These are phyloP conservation scores for Guaruba guarouba DNA, from an alignment of 2,113 vertebrate species.

Conservation along the genomic window DNA sequence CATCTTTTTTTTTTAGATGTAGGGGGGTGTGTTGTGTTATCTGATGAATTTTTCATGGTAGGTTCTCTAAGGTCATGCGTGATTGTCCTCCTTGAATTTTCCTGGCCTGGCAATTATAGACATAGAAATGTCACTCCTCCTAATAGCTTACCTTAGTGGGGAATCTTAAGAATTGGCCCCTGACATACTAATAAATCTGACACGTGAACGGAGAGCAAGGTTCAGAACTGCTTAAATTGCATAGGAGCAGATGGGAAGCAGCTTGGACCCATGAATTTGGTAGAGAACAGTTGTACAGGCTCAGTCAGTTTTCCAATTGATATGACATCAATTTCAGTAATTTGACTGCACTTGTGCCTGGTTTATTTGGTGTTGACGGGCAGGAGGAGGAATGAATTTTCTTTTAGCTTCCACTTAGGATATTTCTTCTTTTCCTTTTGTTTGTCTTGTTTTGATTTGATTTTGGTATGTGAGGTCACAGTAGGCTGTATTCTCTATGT, in stretches of 20 bases:
- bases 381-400: constrained; percentile 28
- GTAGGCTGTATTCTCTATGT: not conserved
- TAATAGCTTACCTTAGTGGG: constrained; percentile 55
- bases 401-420: not conserved
- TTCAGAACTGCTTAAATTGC: constrained; percentile 74
- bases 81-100: constrained; percentile 60
- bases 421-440: not conserved
- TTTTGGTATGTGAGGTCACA: not conserved
- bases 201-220: constrained; percentile 42
- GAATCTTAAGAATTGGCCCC: constrained; percentile 56
- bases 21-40: not conserved
- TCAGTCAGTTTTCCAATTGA: constrained; percentile 57
- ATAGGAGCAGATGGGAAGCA: constrained; percentile 68
- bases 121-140: constrained; percentile 54
- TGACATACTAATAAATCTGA: constrained; percentile 59
- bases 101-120: not conserved
- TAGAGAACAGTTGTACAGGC: constrained; percentile 49
- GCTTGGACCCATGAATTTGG: constrained; percentile 44
- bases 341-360: constrained; percentile 55
- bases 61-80: constrained; percentile 21
- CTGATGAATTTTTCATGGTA: constrained; percentile 46
- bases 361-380: constrained; percentile 35
- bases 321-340: constrained; percentile 69
- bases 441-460: not conserved
- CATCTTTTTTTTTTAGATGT: not conserved